Base-by-base conservation (phyloP, 2,888 invertebrate species). In the Cryptops parisi region DNA sequence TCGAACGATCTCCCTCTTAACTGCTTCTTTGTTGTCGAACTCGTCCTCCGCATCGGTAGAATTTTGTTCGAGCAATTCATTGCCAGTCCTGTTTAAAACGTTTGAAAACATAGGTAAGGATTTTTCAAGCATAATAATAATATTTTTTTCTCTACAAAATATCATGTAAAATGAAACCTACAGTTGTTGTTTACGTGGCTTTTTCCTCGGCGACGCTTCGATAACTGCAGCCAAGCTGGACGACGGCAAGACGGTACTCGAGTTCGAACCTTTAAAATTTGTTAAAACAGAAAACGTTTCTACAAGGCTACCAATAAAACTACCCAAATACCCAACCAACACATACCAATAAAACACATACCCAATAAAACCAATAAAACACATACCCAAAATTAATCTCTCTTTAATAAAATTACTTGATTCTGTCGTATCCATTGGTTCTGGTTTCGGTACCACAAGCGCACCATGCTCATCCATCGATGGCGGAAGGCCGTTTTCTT, bases 181-280 rank as follows among this genome's bases (percentile, higher is more conserved):
- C 87, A 87, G 74, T 70, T 83, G 80, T 62, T 84, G 93, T 66
- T 94, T 90, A 55, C 93, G 74, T 0, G 93, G 87, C 65, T 93
- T 91, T 69, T 94, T 94, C 55, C 93, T 74, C 0, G 91, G 88
- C 52, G 82, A 81, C 69, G 81, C 79, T 66, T 70, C 69, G 47
- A 65, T 62, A 19, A 62, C 58, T n/a, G n/a, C n/a, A n/a, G n/a
- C n/a, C n/a, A n/a, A n/a, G n/a, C n/a, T n/a, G n/a, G n/a, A n/a
- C n/a, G n/a, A n/a, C n/a, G n/a, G n/a, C n/a, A n/a, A n/a, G n/a
- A n/a, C n/a, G n/a, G n/a, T n/a, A n/a, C n/a, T n/a, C n/a, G n/a
- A n/a, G n/a, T n/a, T n/a, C n/a, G n/a, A n/a, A n/a, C n/a, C n/a
- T n/a, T n/a, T n/a, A n/a, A n/a, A n/a, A n/a, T n/a, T n/a, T n/a